Conservation (phyloP, 2,888 invertebrate species). For the Thysanoteuthis rhombus region DNA sequence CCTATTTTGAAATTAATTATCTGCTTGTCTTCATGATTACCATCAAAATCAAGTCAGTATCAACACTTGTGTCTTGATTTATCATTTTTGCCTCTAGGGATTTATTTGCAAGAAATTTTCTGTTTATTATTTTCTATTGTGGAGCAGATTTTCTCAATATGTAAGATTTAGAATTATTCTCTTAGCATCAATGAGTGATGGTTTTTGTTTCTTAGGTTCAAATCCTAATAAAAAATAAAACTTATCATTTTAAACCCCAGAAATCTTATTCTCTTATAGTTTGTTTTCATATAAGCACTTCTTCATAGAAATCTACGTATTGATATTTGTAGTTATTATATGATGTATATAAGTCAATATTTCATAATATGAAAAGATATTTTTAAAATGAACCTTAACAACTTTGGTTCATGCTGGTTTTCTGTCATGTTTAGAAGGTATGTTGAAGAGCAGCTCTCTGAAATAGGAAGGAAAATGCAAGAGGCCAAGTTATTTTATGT, state of each 20-base stretch:
- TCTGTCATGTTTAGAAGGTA: neutral
- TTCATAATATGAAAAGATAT: neutral
- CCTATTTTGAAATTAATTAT: no score
- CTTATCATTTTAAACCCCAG: no score
- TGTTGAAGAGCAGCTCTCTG: constrained; percentile 18
- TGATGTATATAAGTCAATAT: neutral
- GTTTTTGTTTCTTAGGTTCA: neutral
- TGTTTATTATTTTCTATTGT: no score
- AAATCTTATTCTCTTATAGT: neutral
- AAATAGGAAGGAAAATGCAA: constrained; percentile 32
- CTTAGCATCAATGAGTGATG: neutral
- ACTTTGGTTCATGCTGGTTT: neutral
- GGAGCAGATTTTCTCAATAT: no score
- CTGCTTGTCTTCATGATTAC: no score
- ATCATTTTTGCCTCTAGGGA: no score
- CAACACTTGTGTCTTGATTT: no score
- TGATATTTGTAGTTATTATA: neutral
- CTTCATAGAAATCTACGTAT: neutral
- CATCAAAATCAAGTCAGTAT: no score
- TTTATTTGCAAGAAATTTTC: no score
- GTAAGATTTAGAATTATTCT: neutral
- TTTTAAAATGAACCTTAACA: neutral
- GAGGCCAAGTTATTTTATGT: constrained; percentile 36
- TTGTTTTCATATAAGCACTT: neutral
- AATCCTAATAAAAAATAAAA: no score